Conservation (phyloP, 2,888 invertebrate genomes). For the Sisyra nigra region DNA sequence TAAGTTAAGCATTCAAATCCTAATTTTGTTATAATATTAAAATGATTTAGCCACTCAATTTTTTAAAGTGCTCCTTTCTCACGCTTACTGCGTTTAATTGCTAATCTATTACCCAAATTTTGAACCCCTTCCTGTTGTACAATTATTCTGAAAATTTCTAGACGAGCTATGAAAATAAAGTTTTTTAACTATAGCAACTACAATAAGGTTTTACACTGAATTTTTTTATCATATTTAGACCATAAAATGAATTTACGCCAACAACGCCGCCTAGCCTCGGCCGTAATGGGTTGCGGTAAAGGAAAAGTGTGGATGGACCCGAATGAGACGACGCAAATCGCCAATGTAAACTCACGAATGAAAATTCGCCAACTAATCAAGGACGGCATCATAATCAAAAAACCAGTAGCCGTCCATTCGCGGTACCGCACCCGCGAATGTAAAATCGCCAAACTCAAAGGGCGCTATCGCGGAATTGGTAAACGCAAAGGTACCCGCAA, state of each 20-base stretch:
- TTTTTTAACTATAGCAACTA: no score
- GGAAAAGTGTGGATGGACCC: slow-evolving; percentile 99
- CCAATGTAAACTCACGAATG: slow-evolving; percentile 95
- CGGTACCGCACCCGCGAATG: slow-evolving; percentile 89
- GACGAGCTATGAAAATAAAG: no score
- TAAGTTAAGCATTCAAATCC: no score
- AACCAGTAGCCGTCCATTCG: slow-evolving; percentile 93
- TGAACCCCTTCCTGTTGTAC: no score
- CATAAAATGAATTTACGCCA: slow-evolving; percentile 28
- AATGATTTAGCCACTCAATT: no score
- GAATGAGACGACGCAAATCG: slow-evolving; percentile 95
- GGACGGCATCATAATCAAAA: slow-evolving; percentile 96
- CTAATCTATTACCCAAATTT: no score
- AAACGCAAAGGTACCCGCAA: slow-evolving; percentile 97
- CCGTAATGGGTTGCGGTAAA: slow-evolving; percentile 92
- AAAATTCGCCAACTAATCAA: slow-evolving; percentile 92
- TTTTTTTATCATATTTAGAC: no score
- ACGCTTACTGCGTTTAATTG: no score
- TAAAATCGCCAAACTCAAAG: slow-evolving; percentile 86
- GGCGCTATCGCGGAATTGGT: slow-evolving; percentile 92
- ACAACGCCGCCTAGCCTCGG: slow-evolving; percentile 95
- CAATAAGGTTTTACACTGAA: no score
- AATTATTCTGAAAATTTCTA: no score
- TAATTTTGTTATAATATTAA: no score
- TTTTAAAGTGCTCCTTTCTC: no score